Conservation (phyloP, 2,797 vertebrate species). For the Sebastes diaconus region DNA sequence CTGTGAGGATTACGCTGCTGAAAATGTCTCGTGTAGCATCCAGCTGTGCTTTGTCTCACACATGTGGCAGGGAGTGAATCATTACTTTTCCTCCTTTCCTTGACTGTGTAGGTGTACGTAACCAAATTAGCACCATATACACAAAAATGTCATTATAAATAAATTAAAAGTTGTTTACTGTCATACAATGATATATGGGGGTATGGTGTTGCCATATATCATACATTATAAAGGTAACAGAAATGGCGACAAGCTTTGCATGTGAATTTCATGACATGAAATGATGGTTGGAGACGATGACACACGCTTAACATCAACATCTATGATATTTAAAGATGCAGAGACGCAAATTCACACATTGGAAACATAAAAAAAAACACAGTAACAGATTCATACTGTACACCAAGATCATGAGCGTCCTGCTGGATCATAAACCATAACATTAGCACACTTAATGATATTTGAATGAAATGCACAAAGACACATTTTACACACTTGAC, state of each 20-base stretch:
- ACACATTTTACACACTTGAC: conserved; percentile 43
- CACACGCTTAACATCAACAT: conserved; percentile 76
- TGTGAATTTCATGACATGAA: conserved; percentile 57
- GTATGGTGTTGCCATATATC: conserved; percentile 62
- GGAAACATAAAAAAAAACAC: conserved; percentile 50
- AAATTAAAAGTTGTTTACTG: conserved; percentile 36
- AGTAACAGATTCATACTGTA: conserved; percentile 70
- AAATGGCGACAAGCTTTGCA: conserved; percentile 62
- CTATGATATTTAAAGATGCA: conserved; percentile 33
- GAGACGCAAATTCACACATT: conserved; percentile 32
- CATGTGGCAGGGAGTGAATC: not conserved
- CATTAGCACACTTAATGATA: conserved; percentile 69
- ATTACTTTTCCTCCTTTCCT: conserved; percentile 7
- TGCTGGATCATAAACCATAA: conserved; percentile 78
- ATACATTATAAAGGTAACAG: conserved; percentile 34
- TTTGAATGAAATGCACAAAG: conserved; percentile 62
- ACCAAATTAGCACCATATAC: conserved; percentile 18
- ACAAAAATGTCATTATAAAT: conserved; percentile 25
- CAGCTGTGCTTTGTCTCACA: conserved; percentile 39
- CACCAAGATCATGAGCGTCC: conserved; percentile 72
- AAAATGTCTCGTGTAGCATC: conserved; percentile 19
- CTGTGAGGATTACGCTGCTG: conserved; percentile 14
- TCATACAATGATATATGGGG: conserved; percentile 61
- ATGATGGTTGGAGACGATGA: conserved; percentile 49
- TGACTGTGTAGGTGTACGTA: conserved; percentile 7